Conservation (phyloP, 23 tunicate genomes). For the Aplidium turbinatum region DNA sequence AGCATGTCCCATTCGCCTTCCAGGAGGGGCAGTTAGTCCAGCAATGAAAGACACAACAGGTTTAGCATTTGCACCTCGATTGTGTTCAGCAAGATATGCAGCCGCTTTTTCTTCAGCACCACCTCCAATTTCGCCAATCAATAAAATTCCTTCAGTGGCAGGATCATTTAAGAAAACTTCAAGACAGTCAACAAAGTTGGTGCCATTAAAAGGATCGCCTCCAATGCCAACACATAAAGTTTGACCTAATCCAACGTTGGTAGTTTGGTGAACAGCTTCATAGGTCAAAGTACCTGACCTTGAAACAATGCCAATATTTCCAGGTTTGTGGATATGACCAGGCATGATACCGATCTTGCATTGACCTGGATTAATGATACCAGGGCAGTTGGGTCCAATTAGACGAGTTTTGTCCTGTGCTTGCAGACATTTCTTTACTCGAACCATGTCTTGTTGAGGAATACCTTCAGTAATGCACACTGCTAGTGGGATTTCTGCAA, state of each 20-base stretch:
- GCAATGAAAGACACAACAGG: slow-evolving; percentile 92
- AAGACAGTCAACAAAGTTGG: slow-evolving; percentile 81
- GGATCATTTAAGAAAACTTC: slow-evolving; percentile 90
- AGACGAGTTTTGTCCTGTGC: slow-evolving; percentile 65
- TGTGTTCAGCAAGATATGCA: slow-evolving; percentile 74
- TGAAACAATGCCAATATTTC: slow-evolving; percentile 93
- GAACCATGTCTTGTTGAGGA: slow-evolving; percentile 93
- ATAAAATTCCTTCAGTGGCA: slow-evolving; percentile 75
- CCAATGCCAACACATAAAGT: slow-evolving; percentile 91
- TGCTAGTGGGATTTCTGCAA: slow-evolving; percentile 82
- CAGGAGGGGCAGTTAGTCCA: slow-evolving; percentile 95
- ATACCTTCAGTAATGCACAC: slow-evolving; percentile 98
- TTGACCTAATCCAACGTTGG: slow-evolving; percentile 83
- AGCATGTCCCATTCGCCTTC: slow-evolving; percentile 95
- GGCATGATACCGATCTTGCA: slow-evolving; percentile 99
- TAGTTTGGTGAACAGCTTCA: slow-evolving; percentile 97
- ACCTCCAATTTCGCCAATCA: slow-evolving; percentile 98
- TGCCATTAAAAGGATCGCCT: slow-evolving; percentile 97
- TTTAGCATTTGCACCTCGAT: slow-evolving; percentile 55
- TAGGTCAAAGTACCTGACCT: slow-evolving; percentile 93
- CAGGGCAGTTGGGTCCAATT: slow-evolving; percentile 98
- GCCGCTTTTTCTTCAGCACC: slow-evolving; percentile 95
- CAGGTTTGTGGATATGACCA: slow-evolving; percentile 83
- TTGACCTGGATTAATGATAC: slow-evolving; percentile 80
- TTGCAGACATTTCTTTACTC: slow-evolving; percentile 53